phyloP scores from a whole-genome alignment of 2,888 invertebrate species.

The Gymnoscelis rufifasciata region DNA sequence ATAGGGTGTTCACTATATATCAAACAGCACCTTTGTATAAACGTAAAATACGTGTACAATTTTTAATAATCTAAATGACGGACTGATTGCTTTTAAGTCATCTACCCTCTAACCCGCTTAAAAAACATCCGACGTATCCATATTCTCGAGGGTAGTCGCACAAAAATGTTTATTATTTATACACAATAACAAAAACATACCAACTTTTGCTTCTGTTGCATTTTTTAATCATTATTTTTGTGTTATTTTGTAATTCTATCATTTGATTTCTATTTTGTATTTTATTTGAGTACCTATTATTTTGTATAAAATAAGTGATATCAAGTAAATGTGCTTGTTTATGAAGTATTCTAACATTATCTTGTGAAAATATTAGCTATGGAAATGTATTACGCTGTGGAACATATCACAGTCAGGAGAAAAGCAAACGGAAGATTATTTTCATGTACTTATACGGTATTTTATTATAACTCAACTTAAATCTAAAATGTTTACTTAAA shows the following conservation, averaged over 20 bases:
- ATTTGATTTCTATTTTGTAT: too few species aligned
- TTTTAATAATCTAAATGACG: too few species aligned
- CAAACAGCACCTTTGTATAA: too few species aligned
- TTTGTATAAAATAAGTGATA: too few species aligned
- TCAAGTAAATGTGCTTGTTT: not conserved
- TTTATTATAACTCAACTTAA: too few species aligned
- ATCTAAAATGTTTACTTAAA: too few species aligned
- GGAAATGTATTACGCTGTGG: conserved; percentile 11
- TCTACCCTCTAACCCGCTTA: too few species aligned
- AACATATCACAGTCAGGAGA: conserved; percentile 30
- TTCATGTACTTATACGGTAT: conserved; percentile 27
- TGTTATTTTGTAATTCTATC: not conserved
- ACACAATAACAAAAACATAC: not conserved
- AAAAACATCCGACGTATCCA: too few species aligned
- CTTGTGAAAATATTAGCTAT: conserved; percentile 3
- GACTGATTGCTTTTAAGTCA: too few species aligned
- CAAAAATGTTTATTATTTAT: conserved; percentile 1
- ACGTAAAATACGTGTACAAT: too few species aligned
- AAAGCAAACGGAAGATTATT: conserved; percentile 36
- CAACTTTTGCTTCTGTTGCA: conserved; percentile 3
- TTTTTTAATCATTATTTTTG: not conserved
- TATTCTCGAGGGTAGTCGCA: conserved; percentile 11
- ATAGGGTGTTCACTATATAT: too few species aligned
- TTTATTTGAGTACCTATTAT: too few species aligned
- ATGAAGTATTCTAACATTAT: not conserved